Evolutionary conservation across 2,888 invertebrate species (phyloP).

Genomic region (Oxyteleia sp.): DNA sequence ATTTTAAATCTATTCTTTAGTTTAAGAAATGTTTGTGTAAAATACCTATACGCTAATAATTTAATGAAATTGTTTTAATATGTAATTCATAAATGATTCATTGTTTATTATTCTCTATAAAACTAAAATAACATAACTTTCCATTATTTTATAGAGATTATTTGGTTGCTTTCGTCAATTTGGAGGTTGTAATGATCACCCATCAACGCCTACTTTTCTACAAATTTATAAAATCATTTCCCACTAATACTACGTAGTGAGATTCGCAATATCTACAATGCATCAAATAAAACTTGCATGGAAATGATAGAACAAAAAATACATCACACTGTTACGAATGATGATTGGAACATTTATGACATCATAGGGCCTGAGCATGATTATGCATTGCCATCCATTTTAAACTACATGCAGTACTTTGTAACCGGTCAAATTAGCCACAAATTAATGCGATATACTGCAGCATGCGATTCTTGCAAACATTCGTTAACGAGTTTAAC

Average conservation of each 20-base stretch:
- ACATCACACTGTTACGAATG: background rate
- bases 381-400: slow-evolving; percentile 7
- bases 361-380: slow-evolving; percentile 1
- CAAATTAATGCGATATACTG: slow-evolving; percentile 12
- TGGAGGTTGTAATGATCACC: slow-evolving; percentile 13
- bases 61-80: no score
- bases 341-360: slow-evolving; percentile 7
- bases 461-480: no score
- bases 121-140: no score
- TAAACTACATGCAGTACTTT: slow-evolving; percentile 18
- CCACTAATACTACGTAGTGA: background rate
- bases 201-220: slow-evolving; percentile 20
- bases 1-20: no score
- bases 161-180: slow-evolving; percentile 22
- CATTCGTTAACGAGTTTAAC: background rate
- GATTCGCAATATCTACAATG: no score
- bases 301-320: slow-evolving; percentile 13
- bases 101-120: no score
- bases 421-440: slow-evolving; percentile 12
- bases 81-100: no score
- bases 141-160: slow-evolving; percentile 6
- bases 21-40: no score
- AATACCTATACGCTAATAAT: no score
- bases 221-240: slow-evolving; percentile 22
- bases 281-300: no score